A percentile compares a stretch with the other conserved stretches of the same genome.
Evolutionary conservation across 2,113 vertebrate genomes (phyloP).

Genomic region (Mugil cephalus): DNA sequence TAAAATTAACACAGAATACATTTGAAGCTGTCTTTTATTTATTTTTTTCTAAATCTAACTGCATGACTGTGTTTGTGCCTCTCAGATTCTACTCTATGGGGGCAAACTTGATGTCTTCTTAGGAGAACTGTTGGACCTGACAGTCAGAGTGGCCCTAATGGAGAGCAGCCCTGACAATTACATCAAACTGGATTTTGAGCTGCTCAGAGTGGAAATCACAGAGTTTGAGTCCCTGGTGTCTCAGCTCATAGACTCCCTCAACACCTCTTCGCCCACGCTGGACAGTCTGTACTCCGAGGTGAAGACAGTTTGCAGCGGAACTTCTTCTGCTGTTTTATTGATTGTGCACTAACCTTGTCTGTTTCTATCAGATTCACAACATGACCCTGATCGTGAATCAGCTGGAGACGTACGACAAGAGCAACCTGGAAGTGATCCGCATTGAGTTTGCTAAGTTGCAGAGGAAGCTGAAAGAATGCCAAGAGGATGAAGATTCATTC

Average conservation of each 20-base stretch:
- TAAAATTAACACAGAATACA: no score
- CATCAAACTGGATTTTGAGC: slow-evolving; percentile 81
- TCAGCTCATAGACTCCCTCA: slow-evolving; percentile 73
- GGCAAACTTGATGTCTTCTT: slow-evolving; percentile 58
- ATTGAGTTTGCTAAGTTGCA: slow-evolving; percentile 79
- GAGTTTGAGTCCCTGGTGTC: slow-evolving; percentile 76
- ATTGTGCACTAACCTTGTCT: neutral
- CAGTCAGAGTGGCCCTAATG: slow-evolving; percentile 47
- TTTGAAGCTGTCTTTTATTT: no score
- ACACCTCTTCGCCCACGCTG: slow-evolving; percentile 70
- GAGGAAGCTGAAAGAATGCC: slow-evolving; percentile 79
- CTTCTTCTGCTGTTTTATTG: neutral
- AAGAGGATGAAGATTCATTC: slow-evolving; percentile 62
- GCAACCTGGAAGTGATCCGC: slow-evolving; percentile 76
- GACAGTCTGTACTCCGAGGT: slow-evolving; percentile 75
- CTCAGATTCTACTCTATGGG: slow-evolving; percentile 15
- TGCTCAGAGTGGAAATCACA: slow-evolving; percentile 73
- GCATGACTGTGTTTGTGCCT: neutral
- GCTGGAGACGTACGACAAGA: slow-evolving; percentile 79
- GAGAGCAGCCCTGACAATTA: slow-evolving; percentile 65
- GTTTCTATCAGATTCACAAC: slow-evolving; percentile 75
- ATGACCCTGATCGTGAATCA: slow-evolving; percentile 79
- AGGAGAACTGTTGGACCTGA: slow-evolving; percentile 60
- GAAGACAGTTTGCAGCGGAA: neutral
- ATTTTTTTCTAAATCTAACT: no score